A percentile compares a stretch with the other conserved stretches of the same genome.
Evolutionary conservation across 2,113 vertebrate genomes (phyloP).

Genomic region (Deroptyus accipitrinus): DNA sequence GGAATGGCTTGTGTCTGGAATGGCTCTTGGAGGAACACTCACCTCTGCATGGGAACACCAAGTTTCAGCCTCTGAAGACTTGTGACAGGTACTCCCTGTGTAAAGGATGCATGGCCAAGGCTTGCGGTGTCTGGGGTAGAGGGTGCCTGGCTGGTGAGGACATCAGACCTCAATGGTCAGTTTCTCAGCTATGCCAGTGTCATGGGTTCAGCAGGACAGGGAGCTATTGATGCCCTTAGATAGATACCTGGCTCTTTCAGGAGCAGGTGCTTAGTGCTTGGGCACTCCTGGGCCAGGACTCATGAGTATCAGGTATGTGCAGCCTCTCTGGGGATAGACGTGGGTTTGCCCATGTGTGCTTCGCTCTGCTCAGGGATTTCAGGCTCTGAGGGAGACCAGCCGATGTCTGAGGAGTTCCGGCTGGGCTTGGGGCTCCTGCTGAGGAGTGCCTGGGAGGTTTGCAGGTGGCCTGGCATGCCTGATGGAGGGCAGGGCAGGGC

Average conservation of each 20-base stretch:
- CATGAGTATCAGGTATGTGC: background rate
- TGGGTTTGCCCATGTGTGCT: background rate
- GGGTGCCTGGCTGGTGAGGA: background rate
- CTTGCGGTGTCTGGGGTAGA: too few species aligned
- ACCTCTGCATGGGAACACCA: background rate
- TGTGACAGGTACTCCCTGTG: background rate
- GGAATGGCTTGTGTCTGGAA: background rate
- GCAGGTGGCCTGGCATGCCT: background rate
- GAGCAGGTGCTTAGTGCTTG: background rate
- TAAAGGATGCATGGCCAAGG: background rate
- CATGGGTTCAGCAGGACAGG: too few species aligned
- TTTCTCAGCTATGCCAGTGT: background rate
- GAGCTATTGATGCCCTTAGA: background rate
- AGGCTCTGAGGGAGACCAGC: background rate
- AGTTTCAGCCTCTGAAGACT: background rate
- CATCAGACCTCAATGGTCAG: background rate
- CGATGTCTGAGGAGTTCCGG: background rate
- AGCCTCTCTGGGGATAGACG: background rate
- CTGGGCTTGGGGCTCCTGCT: background rate
- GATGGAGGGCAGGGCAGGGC: background rate
- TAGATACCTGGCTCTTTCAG: background rate
- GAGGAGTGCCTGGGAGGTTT: background rate
- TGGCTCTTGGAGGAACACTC: background rate
- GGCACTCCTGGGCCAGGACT: background rate
- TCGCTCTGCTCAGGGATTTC: accelerated